Base-by-base conservation (phyloP, 2,113 vertebrate genomes). In the Mus musculus region DNA sequence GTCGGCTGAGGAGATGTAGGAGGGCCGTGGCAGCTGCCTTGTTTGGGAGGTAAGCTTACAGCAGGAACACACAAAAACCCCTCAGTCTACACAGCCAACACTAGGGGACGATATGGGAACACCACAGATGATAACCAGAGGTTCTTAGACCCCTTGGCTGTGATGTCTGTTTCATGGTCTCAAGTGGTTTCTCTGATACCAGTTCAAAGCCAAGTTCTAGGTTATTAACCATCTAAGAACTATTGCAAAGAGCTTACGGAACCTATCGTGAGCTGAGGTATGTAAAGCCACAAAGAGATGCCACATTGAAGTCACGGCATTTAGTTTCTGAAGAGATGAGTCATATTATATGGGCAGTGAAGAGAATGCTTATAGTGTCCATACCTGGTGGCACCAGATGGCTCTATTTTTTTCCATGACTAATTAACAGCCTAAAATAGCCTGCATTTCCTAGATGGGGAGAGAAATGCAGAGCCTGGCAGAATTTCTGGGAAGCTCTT, bases 401-500 rank as follows among this genome's bases (percentile, higher is more conserved):
- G 49, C 80, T 85, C 24, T 46, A 26, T 97, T 94, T 75, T 92
- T 93, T 96, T 76, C 10, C 2, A 2, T 88, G 94, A 91, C 8
- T 91, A 54, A 90, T 96, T 84, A 81, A 85, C n/a, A 91, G 95
- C 76, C 91, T 73, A 46, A 97, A 89, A 94, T 93, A 59, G 95
- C 81, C 69, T 96, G 80, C 89, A 94, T 89, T 97, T 0, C 95
- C 73, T 93, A 97, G 88, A 72, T 93, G 88, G 72, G 80, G 76
- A 93, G 97, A 95, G 73, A 86, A 12, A 86, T 97, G 87, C 73
- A 97, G 93, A 86, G 89, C 24, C 61, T 97, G 95, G 36, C 88
- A 89, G 90, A 89, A 76, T 90, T 85, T 12, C 92, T 97, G 73
- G 84, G 95, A 92, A 95, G 93, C 81, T 88, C 98, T 95, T 63